These are phyloP conservation scores for Microtus ochrogaster DNA, from an alignment of 2,113 vertebrate genomes.

Conservation along the genomic window DNA sequence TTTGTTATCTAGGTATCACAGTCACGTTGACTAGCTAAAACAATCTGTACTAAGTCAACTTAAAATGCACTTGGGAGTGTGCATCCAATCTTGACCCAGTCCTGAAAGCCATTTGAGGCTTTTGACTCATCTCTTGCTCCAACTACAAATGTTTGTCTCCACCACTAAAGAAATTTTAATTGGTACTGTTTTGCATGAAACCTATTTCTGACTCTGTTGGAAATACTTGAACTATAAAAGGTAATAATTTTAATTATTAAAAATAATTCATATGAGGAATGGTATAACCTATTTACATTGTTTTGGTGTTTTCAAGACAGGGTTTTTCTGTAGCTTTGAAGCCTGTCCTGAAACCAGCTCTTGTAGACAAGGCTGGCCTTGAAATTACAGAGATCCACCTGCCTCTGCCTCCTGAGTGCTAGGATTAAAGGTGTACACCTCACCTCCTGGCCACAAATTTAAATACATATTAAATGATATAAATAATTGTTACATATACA, in stretches of 20 bases:
- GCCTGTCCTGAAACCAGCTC: too few relatives aligned
- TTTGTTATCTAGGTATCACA: background rate
- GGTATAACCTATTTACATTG: background rate
- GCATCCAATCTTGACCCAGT: background rate
- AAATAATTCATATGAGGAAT: background rate
- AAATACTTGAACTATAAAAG: background rate
- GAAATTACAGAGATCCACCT: too few relatives aligned
- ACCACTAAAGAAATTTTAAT: background rate
- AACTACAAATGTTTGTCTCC: background rate
- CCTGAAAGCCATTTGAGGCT: background rate
- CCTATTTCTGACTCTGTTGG: background rate
- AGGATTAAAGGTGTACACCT: too few relatives aligned
- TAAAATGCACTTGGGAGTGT: background rate
- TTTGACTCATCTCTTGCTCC: background rate
- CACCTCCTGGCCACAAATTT: background rate
- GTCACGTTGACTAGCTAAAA: background rate
- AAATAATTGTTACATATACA: background rate
- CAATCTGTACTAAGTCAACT: background rate
- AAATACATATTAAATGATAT: background rate
- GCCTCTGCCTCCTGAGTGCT: too few relatives aligned
- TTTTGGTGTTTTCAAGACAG: too few relatives aligned
- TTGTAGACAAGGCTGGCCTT: too few relatives aligned
- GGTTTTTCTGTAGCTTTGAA: too few relatives aligned
- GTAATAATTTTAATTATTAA: constrained; percentile 27
- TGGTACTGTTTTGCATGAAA: background rate